Conservation (phyloP, 1,140 invertebrate species). For the Scaptodrosophila lebanonensis region DNA sequence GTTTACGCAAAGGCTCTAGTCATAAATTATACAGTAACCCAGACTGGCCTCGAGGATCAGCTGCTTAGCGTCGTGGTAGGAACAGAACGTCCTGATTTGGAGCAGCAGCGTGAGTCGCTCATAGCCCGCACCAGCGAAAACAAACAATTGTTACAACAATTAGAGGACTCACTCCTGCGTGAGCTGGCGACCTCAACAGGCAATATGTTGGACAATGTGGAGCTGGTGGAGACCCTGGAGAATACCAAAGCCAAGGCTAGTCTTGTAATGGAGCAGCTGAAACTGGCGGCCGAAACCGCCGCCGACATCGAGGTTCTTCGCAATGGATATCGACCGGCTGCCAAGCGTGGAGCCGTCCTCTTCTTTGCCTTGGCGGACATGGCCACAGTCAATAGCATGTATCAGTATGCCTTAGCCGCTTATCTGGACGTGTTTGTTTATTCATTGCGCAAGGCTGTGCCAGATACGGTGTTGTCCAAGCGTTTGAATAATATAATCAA, state of each 20-base stretch:
- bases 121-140: constrained; percentile 91
- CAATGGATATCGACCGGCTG: constrained; percentile 89
- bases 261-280: constrained; percentile 86
- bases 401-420: constrained; percentile 90
- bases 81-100: constrained; percentile 89
- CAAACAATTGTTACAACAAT: constrained; percentile 86
- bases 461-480: constrained; percentile 84
- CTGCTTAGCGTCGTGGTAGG: constrained; percentile 90
- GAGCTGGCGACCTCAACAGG: constrained; percentile 90
- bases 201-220: constrained; percentile 94
- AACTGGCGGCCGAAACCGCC: constrained; percentile 84
- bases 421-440: constrained; percentile 89
- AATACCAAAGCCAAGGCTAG: constrained; percentile 90
- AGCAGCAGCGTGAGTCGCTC: constrained; percentile 89
- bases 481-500: constrained; percentile 89
- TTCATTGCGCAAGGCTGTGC: constrained; percentile 87
- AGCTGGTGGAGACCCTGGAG: constrained; percentile 90
- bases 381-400: constrained; percentile 91
- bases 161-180: constrained; percentile 89
- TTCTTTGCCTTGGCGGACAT: constrained; percentile 94
- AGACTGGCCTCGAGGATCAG: constrained; percentile 90
- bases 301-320: constrained; percentile 87
- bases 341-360: constrained; percentile 89
- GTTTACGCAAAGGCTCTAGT: constrained; percentile 91
- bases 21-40: constrained; percentile 94